These are phyloP conservation scores for Drosophila tsacasi DNA, from an alignment of 1,140 invertebrate genomes.

Conservation along the genomic window DNA sequence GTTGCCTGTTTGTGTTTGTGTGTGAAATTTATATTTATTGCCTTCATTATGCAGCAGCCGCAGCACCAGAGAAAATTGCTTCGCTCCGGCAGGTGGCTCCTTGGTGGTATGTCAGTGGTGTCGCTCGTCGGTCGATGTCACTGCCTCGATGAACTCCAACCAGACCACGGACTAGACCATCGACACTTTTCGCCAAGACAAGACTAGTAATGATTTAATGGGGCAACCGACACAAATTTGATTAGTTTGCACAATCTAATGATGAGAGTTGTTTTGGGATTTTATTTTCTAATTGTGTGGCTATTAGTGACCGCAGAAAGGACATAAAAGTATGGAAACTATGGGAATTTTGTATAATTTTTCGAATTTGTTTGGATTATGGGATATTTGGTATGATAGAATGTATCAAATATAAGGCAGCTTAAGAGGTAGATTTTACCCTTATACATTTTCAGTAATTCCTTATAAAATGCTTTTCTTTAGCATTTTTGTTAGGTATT, in stretches of 20 bases:
- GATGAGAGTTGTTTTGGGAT: slow-evolving; percentile 23
- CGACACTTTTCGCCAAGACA: slow-evolving; percentile 8
- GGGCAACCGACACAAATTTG: slow-evolving; percentile 48
- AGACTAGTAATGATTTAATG: slow-evolving; percentile 64
- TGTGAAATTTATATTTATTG: slow-evolving; percentile 85
- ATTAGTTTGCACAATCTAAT: slow-evolving; percentile 54
- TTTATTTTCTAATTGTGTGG: slow-evolving; percentile 17
- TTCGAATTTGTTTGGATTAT: not conserved
- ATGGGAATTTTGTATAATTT: not conserved
- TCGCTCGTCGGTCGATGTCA: not conserved
- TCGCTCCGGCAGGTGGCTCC: slow-evolving; percentile 36
- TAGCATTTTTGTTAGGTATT: no score
- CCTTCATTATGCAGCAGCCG: slow-evolving; percentile 79
- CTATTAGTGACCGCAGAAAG: not conserved
- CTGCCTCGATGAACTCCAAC: slow-evolving; percentile 23
- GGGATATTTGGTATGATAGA: no score
- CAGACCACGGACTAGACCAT: slow-evolving; percentile 18
- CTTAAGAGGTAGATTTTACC: no score
- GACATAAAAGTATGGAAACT: not conserved
- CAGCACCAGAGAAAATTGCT: slow-evolving; percentile 56
- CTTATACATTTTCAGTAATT: not conserved
- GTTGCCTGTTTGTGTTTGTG: slow-evolving; percentile 65
- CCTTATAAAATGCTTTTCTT: not conserved
- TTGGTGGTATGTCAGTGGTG: slow-evolving; percentile 13
- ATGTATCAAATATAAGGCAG: no score